phyloP scores from a whole-genome alignment of 2,888 invertebrate species.

The Hirtodrosophila histrioides region DNA sequence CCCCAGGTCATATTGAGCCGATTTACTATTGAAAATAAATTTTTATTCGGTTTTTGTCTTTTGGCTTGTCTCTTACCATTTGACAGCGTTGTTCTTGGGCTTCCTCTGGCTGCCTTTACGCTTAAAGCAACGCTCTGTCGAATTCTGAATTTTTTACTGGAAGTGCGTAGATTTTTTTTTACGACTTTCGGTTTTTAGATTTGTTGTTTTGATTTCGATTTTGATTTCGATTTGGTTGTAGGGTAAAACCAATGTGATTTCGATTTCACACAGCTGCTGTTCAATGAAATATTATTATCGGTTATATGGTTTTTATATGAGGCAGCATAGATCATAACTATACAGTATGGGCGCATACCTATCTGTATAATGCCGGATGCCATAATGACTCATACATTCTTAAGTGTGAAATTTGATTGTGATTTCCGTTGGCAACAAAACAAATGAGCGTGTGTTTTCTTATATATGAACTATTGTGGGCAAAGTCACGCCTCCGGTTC shows the following conservation, averaged over 20 bases:
- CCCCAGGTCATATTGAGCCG: conserved; percentile 66
- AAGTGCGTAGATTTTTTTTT: conserved; percentile 61
- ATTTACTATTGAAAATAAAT: conserved; percentile 81
- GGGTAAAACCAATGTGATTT: conserved; percentile 33
- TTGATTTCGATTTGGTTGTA: not conserved
- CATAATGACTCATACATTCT: conserved; percentile 54
- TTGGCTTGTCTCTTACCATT: conserved; percentile 28
- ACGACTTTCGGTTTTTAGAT: conserved; percentile 59
- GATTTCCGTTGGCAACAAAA: conserved; percentile 30
- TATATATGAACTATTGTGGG: conserved; percentile 2
- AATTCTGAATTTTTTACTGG: conserved; percentile 62
- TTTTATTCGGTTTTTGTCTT: conserved; percentile 67
- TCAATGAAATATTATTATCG: conserved; percentile 14
- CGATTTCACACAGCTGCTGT: conserved; percentile 27
- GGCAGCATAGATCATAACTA: conserved; percentile 7
- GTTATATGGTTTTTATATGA: conserved; percentile 4
- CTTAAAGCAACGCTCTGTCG: conserved; percentile 64
- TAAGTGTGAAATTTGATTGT: conserved; percentile 21
- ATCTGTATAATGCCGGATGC: conserved; percentile 33
- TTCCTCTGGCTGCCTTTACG: conserved; percentile 49
- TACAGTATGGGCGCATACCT: not conserved
- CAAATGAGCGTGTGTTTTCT: not conserved
- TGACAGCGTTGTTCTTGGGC: conserved; percentile 32
- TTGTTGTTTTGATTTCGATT: conserved; percentile 29
- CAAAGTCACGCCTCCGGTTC: conserved; percentile 25